Base-by-base conservation (phyloP, 2,888 invertebrate species). In the Ligdia adustata region DNA sequence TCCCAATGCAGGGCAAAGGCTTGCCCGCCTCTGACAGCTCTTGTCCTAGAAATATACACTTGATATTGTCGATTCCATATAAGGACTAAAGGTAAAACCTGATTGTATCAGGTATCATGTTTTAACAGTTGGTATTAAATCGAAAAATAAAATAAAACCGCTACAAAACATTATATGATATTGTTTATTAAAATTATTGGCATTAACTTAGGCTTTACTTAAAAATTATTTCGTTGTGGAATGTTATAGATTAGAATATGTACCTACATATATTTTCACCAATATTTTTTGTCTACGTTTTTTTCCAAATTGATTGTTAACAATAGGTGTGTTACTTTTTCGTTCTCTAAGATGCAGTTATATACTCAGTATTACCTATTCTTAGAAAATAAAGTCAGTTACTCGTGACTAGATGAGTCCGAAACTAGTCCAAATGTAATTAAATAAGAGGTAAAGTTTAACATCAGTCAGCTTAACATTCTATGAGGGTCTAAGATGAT, bases 381-480 rank as follows among this genome's bases (percentile, higher is more conserved):
- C 7, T 37, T 16, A 13, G 29, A n/a, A 12, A 26, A 31, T 32
- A 32, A 52, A 57, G 53, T 58, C 50, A 59, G 56, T 39, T 39
- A 38, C 32, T 49, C 42, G 55, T 66, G 71, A 70, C 69, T 70
- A 70, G 69, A 70, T 59, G 51, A 61, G 63, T 60, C 57, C 40
- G 50, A 49, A 54, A 60, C 66, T 66, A 69, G 60, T 61, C 61
- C 57, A 42, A 40, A 40, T 41, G 26, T 41, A 28, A 2, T 32
- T 32, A 12, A 43, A 62, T 51, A 47, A 38, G 13, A 57, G 48
- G 52, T 59, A 52, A 26, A 16, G 20, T 18, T 29, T 26, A n/a
- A 39, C 11, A 24, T 42, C 42, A 49, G 42, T 49, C 38, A 34
- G 9, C 33, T 38, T 43, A 46, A 50, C 20, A 48, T 43, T 44